Evolutionary conservation across 2,888 invertebrate genomes (phyloP).

Genomic region (Phortica okadai): DNA sequence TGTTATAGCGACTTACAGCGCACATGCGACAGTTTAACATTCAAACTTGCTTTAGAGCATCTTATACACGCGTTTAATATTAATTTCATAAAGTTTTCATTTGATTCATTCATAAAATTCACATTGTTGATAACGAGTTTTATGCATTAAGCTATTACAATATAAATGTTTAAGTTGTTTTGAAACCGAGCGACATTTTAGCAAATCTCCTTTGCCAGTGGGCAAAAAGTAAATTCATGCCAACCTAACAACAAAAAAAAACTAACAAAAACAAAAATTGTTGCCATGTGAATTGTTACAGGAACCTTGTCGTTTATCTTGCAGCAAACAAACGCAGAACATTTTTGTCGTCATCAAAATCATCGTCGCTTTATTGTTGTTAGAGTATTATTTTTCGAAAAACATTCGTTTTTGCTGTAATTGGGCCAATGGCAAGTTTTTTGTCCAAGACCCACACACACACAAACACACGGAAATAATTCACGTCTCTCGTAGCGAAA

Average conservation of each 20-base stretch:
- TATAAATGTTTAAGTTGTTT: constrained; percentile 52
- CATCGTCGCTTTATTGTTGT: neutral
- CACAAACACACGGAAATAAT: constrained; percentile 53
- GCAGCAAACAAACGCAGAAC: constrained; percentile 44
- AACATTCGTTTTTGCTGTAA: constrained; percentile 67
- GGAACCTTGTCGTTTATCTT: constrained; percentile 66
- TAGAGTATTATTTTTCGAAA: constrained; percentile 31
- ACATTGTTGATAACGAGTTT: constrained; percentile 66
- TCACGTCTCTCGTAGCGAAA: neutral
- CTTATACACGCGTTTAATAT: constrained; percentile 63
- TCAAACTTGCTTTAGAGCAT: no score
- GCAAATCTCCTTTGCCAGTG: neutral
- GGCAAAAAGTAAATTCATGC: neutral
- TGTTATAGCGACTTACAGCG: no score
- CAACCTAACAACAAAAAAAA: neutral
- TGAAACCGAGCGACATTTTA: neutral
- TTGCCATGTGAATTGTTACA: constrained; percentile 47
- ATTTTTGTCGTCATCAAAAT: neutral
- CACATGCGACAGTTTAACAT: no score
- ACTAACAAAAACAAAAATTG: neutral
- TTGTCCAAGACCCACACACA: constrained; percentile 49
- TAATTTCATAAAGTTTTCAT: constrained; percentile 56
- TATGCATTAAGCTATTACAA: constrained; percentile 66
- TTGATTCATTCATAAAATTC: constrained; percentile 57
- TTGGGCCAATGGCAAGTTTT: constrained; percentile 62